Conservation (phyloP, 1,140 invertebrate species). For the Leptinotarsa defecta region DNA sequence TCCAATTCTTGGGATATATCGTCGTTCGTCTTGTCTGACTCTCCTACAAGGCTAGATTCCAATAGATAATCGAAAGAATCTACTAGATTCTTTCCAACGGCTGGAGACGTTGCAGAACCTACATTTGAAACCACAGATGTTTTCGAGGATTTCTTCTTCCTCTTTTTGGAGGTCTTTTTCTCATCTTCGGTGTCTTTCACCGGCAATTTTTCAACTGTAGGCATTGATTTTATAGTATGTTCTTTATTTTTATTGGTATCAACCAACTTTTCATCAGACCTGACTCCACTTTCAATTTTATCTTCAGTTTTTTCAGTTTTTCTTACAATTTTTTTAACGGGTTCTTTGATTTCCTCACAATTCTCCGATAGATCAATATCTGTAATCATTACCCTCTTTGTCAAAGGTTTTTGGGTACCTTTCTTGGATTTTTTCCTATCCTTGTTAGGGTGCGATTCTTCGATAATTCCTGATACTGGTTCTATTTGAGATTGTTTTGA, state of each 20-base stretch:
- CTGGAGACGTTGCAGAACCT: constrained; percentile 28
- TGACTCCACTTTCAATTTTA: neutral
- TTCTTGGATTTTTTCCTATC: constrained; percentile 46
- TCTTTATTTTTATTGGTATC: constrained; percentile 16
- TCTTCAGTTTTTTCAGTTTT: constrained; percentile 25
- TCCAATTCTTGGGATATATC: constrained; percentile 54
- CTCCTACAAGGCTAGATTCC: constrained; percentile 32
- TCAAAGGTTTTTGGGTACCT: constrained; percentile 33
- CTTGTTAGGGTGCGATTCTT: constrained; percentile 10
- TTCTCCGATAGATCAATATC: constrained; percentile 42
- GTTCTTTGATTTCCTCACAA: constrained; percentile 30
- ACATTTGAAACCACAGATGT: constrained; percentile 11
- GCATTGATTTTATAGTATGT: neutral
- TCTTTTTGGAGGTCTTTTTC: constrained; percentile 47
- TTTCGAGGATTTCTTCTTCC: constrained; percentile 46
- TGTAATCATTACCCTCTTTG: constrained; percentile 50
- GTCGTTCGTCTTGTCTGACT: constrained; percentile 51
- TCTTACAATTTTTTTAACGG: constrained; percentile 28
- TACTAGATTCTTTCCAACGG: constrained; percentile 27
- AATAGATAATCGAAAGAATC: constrained; percentile 50
- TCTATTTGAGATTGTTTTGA: neutral
- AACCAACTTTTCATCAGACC: neutral
- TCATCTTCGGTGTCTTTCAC: constrained; percentile 25
- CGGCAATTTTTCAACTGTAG: neutral
- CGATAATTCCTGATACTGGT: neutral